Percentiles rank a stretch among this genome's conserved stretches.
Conservation (phyloP, 2,888 invertebrate genomes). For the Sesia bembeciformis region DNA sequence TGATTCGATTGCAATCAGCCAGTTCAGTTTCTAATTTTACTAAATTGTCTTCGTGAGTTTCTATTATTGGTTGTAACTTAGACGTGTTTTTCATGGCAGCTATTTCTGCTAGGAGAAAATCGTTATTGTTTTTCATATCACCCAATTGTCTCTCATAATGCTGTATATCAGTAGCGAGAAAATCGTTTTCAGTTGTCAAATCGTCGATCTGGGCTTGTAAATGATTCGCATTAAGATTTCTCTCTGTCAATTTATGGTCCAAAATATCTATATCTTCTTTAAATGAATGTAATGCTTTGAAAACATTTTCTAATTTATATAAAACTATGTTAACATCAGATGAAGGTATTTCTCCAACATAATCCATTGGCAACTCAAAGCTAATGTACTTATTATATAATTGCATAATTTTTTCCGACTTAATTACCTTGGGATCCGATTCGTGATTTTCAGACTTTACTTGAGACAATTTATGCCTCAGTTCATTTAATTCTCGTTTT, state of each 20-base stretch:
- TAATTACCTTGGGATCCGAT: conserved; percentile 35
- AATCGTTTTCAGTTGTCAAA: conserved; percentile 63
- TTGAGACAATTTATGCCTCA: conserved; percentile 47
- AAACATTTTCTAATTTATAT: conserved; percentile 65
- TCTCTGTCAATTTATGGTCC: conserved; percentile 73
- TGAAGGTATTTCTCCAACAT: conserved; percentile 59
- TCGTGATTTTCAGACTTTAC: conserved; percentile 29
- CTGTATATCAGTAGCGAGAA: conserved; percentile 57
- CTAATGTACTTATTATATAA: conserved; percentile 62
- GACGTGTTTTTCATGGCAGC: conserved; percentile 76
- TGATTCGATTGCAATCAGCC: conserved; percentile 75
- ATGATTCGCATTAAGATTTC: conserved; percentile 68
- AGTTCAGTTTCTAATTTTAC: conserved; percentile 77
- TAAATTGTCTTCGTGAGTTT: conserved; percentile 81
- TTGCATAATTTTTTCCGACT: conserved; percentile 53
- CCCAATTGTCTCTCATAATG: conserved; percentile 76
- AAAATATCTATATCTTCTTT: conserved; percentile 74
- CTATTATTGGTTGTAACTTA: conserved; percentile 81
- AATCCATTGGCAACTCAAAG: conserved; percentile 63
- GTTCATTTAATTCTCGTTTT: conserved; percentile 58
- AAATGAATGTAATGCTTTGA: conserved; percentile 72
- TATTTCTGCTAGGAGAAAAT: conserved; percentile 78
- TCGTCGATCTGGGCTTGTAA: conserved; percentile 74
- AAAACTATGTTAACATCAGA: conserved; percentile 45
- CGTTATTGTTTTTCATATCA: conserved; percentile 82